Evolutionary conservation across 2,113 vertebrate genomes (phyloP), one percentile per base, ranked within the genome.

Genomic region (Eurystomus gularis): DNA sequence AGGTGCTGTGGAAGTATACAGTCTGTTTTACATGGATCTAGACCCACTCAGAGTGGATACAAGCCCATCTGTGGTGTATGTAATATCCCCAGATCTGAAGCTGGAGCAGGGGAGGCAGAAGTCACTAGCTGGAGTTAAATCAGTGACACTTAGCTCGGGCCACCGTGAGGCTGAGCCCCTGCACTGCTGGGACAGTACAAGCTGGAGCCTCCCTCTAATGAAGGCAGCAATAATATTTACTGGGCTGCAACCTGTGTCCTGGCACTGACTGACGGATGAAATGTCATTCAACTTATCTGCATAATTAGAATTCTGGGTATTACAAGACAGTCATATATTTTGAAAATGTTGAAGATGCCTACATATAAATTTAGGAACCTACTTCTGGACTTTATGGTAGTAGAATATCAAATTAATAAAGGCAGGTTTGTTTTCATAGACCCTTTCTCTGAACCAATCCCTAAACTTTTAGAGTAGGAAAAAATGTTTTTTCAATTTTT

Each of bases 81-180:
- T 2, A 7, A 9, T 4, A 54, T 17, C 3, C 13, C 20, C 42
- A 26, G 57, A 68, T 14, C 10, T 55, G 77, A 28, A 54, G 18
- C 9, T 35, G 39, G 21, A 37, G 31, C 33, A 31, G 20, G 21
- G 21, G 4, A 77, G 11, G 21, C 61, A 79, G 44, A 6, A 57
- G 51, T 15, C 3, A 0, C 23, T 17, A 5, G 5, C 1, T 7
- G 35, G 25, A 16, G 21, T 54, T 46, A 73, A 78, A 77, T 6
- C 44, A 55, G 46, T 1, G 3, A 24, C 17, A 55, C 31, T n/a
- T 17, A 46, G 25, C 14, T 73, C 39, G 61, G 37, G 42, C 15
- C n/a, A 46, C 0, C 4, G 33, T 0, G 0, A 39, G 21, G 20
- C 14, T 72, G 46, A 76, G 28, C 2, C 16, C 13, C 11, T 65